Base-by-base conservation (phyloP, 2,888 invertebrate species). In the Deilephila porcellus region DNA sequence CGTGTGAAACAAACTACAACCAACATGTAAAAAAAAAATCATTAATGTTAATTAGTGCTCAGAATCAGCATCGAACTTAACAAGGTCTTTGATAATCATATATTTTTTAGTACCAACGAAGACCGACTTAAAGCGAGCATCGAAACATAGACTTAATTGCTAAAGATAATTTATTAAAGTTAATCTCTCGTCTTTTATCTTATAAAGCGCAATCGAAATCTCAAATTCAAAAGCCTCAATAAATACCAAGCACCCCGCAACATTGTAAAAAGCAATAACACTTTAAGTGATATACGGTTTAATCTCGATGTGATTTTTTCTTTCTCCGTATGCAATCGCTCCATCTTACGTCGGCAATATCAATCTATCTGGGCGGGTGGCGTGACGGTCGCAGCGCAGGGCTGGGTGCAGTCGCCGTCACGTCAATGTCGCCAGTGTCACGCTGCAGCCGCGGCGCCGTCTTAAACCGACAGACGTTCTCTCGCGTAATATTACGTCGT, bases 341-440 rank as follows among this genome's bases (percentile, higher is more conserved):
- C 89, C 91, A 89, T 93, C 93, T 93, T 93, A 89, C 90, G 93
- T 92, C 92, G 88, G 91, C 90, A 93, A 94, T 94, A 94, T 94
- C 94, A 93, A 94, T 94, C 94, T 93, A 93, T 94, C 94, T 94
- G 93, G 87, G 85, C 86, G 90, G 90, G 90, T 80, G 80, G 78
- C 79, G 78, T 78, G 79, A 77, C 72, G 76, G 75, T 77, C 75
- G 78, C 72, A 74, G 74, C 74, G 71, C 70, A 76, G 76, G 78
- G 75, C 77, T 77, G 77, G 82, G 84, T 82, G 85, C 85, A 79
- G 85, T 86, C 85, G 90, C 93, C 91, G 89, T 90, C 87, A 88
- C 84, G 85, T 88, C 90, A 89, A 88, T 88, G 86, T 86, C 83
- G 81, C 83, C 85, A 45, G 67, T 67, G 67, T 67, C 67, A 67